Conservation (phyloP, 2,797 vertebrate genomes). For the Rachycentron canadum region DNA sequence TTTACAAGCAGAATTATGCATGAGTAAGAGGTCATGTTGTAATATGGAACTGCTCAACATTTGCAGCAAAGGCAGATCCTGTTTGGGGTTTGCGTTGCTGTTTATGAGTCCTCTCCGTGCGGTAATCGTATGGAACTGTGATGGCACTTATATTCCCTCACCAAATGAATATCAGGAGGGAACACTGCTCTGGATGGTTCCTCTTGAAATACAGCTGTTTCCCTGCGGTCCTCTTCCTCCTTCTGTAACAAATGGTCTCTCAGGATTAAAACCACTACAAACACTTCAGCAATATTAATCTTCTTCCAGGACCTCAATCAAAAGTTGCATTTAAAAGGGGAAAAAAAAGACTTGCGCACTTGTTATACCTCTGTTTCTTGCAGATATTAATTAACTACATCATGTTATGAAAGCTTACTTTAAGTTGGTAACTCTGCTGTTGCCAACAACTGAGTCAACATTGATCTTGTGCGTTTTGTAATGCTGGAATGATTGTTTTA, state of each 20-base stretch:
- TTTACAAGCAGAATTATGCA: conserved; percentile 60
- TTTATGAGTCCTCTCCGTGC: conserved; percentile 65
- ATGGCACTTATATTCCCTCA: conserved; percentile 56
- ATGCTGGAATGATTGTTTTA: conserved; percentile 70
- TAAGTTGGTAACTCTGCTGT: conserved; percentile 39
- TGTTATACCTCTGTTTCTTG: conserved; percentile 22
- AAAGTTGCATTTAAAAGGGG: conserved; percentile 49
- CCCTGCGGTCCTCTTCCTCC: conserved; percentile 62
- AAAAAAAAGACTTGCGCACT: conserved; percentile 9
- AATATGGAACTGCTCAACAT: conserved; percentile 67
- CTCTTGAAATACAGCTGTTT: conserved; percentile 77
- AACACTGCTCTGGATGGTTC: conserved; percentile 66
- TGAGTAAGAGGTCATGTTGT: conserved; percentile 68
- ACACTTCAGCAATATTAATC: conserved; percentile 74
- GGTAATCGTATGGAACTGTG: conserved; percentile 53
- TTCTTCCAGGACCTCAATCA: conserved; percentile 60
- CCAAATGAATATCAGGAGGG: conserved; percentile 64
- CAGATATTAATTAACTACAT: conserved; percentile 44
- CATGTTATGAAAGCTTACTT: conserved; percentile 39
- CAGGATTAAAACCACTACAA: conserved; percentile 76
- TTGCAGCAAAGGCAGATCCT: conserved; percentile 56
- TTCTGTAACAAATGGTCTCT: conserved; percentile 66
- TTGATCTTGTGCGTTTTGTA: conserved; percentile 59
- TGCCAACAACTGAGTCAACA: conserved; percentile 63
- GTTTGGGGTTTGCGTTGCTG: conserved; percentile 54